phyloP scores from a whole-genome alignment of 2,888 invertebrate genomes.

The Scaptomyza flava region DNA sequence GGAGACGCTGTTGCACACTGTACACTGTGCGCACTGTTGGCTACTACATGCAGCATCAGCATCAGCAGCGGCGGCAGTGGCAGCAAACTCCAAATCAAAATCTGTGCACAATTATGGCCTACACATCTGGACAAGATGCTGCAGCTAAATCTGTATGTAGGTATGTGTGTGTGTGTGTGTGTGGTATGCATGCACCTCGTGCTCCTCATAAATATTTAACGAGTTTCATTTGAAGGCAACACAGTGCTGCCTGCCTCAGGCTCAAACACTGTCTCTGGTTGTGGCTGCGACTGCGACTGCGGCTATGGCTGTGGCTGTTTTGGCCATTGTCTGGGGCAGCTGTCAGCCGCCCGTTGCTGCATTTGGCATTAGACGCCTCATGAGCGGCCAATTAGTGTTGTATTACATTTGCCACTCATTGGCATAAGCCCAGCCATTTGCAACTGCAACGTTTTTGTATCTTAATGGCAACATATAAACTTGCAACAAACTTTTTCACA shows the following conservation, averaged over 20 bases:
- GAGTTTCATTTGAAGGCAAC: constrained; percentile 67
- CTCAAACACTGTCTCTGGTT: constrained; percentile 2
- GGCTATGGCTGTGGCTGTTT: constrained; percentile 16
- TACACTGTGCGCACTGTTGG: constrained; percentile 11
- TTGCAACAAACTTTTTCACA: constrained; percentile 17
- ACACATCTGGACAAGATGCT: constrained; percentile 75
- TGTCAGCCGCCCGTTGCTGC: constrained; percentile 39
- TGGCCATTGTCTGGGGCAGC: constrained; percentile 62
- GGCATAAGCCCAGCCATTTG: constrained; percentile 46
- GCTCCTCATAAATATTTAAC: constrained; percentile 80
- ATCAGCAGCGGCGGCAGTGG: constrained; percentile 41
- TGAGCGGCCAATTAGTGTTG: constrained; percentile 79
- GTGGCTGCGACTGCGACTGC: constrained; percentile 2
- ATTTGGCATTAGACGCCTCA: constrained; percentile 74
- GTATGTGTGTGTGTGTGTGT: constrained; percentile 29
- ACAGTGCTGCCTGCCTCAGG: constrained; percentile 3
- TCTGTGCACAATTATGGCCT: constrained; percentile 81
- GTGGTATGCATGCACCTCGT: constrained; percentile 71
- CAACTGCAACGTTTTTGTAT: constrained; percentile 40
- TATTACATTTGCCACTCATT: constrained; percentile 72
- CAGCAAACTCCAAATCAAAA: constrained; percentile 73
- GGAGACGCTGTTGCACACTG: constrained; percentile 19
- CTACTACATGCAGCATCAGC: constrained; percentile 27
- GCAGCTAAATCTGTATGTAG: background rate
- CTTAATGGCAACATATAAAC: constrained; percentile 60